Conservation (phyloP, 2,113 vertebrate species). For the Bettongia penicillata region DNA sequence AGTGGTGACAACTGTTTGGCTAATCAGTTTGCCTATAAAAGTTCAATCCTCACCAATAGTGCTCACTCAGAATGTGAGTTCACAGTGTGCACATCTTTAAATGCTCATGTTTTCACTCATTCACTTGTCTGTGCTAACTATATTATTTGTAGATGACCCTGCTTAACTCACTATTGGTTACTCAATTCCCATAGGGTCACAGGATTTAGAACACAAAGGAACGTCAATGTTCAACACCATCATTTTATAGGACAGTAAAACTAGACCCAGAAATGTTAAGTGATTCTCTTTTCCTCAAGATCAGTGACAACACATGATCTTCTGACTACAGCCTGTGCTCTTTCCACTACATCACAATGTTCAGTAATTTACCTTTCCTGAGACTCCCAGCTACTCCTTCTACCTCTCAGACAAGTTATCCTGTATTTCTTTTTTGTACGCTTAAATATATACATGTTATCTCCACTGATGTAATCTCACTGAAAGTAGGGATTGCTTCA, state of each 20-base stretch:
- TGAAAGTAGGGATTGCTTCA: not conserved
- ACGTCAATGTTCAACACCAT: not conserved
- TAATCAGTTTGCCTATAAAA: conserved; percentile 47
- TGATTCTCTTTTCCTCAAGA: not conserved
- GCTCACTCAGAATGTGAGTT: conserved; percentile 13
- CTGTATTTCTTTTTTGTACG: not conserved
- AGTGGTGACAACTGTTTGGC: conserved; percentile 61
- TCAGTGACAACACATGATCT: not conserved
- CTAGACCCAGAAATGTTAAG: not conserved
- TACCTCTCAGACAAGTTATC: not conserved
- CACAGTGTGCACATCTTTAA: not conserved
- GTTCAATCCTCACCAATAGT: not conserved
- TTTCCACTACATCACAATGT: not conserved
- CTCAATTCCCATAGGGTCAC: not conserved
- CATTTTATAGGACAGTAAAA: not conserved
- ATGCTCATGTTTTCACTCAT: not conserved
- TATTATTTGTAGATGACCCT: not conserved
- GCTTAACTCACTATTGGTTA: not conserved
- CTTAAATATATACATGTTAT: not conserved
- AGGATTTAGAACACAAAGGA: not conserved
- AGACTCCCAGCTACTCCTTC: not conserved
- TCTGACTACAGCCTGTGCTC: not conserved
- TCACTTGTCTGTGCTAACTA: not conserved
- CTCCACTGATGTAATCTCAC: not conserved
- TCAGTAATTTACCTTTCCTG: not conserved